These are phyloP conservation scores for Procavia capensis DNA, from an alignment of 2,113 vertebrate species.

Conservation along the genomic window DNA sequence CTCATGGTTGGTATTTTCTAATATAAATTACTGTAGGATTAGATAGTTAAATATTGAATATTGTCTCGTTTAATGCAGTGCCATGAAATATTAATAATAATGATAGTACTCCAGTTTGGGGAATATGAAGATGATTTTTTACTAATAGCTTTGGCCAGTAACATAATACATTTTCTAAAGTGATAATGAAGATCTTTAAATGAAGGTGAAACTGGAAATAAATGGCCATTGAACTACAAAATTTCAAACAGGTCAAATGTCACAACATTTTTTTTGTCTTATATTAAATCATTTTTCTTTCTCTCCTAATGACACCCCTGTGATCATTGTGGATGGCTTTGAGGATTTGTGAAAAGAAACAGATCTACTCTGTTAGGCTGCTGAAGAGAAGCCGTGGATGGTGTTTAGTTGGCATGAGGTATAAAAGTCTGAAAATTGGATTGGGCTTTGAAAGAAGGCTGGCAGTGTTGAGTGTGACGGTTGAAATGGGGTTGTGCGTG, in stretches of 20 bases:
- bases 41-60: slow-evolving; percentile 86
- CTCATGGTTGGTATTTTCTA: slow-evolving; percentile 81
- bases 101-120: slow-evolving; percentile 81
- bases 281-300: slow-evolving; percentile 66
- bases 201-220: slow-evolving; percentile 81
- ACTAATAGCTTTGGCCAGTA: slow-evolving; percentile 84
- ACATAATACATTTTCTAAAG: slow-evolving; percentile 82
- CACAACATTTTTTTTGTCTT: slow-evolving; percentile 65
- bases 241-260: slow-evolving; percentile 72
- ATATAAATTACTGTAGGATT: slow-evolving; percentile 84
- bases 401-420: slow-evolving; percentile 63
- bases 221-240: slow-evolving; percentile 71
- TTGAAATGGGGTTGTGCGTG: slow-evolving; percentile 51
- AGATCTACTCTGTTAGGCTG: slow-evolving; percentile 48
- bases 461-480: slow-evolving; percentile 14
- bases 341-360: slow-evolving; percentile 66
- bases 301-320: slow-evolving; percentile 1
- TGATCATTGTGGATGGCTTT: slow-evolving; percentile 63
- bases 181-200: slow-evolving; percentile 83
- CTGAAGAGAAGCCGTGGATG: slow-evolving; percentile 23
- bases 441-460: slow-evolving; percentile 64
- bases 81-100: slow-evolving; percentile 85
- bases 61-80: slow-evolving; percentile 84
- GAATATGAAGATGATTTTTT: slow-evolving; percentile 74
- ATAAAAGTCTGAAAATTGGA: slow-evolving; percentile 67